Base-by-base conservation (phyloP, 2,888 invertebrate species). In the Lycocerus yunnanus region DNA sequence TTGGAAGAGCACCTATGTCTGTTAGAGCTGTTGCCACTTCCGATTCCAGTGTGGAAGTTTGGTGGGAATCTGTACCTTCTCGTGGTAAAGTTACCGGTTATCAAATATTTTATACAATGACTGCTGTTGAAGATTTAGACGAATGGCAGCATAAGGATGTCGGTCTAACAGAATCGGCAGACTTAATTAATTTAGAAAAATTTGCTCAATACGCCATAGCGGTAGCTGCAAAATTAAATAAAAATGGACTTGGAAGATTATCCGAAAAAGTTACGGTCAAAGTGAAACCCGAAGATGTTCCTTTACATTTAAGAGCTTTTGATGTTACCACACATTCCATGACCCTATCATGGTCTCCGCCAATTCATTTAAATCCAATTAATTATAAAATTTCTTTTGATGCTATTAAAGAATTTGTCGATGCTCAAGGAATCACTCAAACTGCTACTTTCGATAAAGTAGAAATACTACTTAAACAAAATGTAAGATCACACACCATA, bases 1-100 rank as follows among this genome's bases (percentile, higher is more conserved):
- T 97, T 84, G 96, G 97, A 13, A 92, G 98, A 80, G 96, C 97
- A 0, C 98, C 98, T 0, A 95, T 96, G 92, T 92, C 95, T 70
- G 96, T 98, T 0, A 93, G 94, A 87, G 97, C 97, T 9, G 95
- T 96, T n/a, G 97, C 98, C 1, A 97, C 97, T 0, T 96, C 97
- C 0, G 96, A 96, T 82, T 95, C 96, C 15, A 95, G 96, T 68
- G 95, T 98, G 0, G 97, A 97, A 88, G 97, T 96, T 11, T 97
- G 96, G 96, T 97, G 97, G 97, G 95, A 96, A 85, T 91, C 94
- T 2, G 96, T 97, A 69, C 95, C 96, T 15, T 94, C 94, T 65
- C 91, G 94, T 79, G 95, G 92, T 75, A 94, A 94, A 86, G 91
- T 96, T 61, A 90, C 94, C 71, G 96, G 97, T 21, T 97, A 97